Evolutionary conservation across 2,113 vertebrate genomes (phyloP).

Genomic region (Spheniscus mendiculus): DNA sequence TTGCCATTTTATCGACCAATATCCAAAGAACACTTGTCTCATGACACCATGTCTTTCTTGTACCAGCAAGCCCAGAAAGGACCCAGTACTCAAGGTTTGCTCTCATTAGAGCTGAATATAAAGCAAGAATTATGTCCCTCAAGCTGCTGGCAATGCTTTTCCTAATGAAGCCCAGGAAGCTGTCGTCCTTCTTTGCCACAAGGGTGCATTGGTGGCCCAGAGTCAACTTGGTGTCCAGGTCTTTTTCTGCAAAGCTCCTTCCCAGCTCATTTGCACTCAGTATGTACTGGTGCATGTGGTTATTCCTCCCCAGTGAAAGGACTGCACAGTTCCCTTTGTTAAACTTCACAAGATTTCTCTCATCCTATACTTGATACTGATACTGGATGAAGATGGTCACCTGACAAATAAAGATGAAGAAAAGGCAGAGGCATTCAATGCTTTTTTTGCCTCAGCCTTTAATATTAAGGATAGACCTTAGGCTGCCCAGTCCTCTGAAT

Average conservation of each 20-base stretch:
- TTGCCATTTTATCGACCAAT: no score
- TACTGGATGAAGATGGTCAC: neutral
- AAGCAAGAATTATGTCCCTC: neutral
- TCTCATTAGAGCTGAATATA: neutral
- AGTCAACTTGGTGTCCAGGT: no score
- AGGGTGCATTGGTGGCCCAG: neutral
- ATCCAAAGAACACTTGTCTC: no score
- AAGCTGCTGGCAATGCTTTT: neutral
- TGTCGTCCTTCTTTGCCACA: neutral
- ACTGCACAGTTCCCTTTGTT: neutral
- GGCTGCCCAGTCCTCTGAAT: neutral
- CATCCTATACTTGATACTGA: neutral
- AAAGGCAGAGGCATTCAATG: neutral
- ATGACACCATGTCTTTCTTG: neutral
- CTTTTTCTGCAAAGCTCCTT: neutral
- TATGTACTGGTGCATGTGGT: neutral
- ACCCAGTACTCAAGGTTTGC: neutral
- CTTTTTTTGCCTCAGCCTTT: neutral
- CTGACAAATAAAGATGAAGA: neutral
- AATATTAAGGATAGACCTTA: neutral
- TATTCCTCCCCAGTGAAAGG: neutral
- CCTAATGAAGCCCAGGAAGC: neutral
- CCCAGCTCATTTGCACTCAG: neutral
- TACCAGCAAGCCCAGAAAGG: neutral
- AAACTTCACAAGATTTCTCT: neutral